phyloP scores from a whole-genome alignment of 2,113 vertebrate species.

The Triplophysa tibetana region DNA sequence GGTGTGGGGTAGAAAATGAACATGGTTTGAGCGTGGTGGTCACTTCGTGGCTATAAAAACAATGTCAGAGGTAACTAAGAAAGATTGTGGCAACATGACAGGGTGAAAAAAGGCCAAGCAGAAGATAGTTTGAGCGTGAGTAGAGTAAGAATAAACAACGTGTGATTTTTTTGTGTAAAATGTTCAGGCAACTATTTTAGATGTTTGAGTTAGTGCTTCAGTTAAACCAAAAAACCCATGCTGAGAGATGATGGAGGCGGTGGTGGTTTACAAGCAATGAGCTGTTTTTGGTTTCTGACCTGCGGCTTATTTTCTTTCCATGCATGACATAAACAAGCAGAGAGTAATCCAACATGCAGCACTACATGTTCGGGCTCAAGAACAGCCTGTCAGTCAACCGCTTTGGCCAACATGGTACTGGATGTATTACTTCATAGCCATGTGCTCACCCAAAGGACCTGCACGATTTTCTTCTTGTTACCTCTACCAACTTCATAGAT shows the following conservation, averaged over 20 bases:
- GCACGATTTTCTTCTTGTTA: background rate
- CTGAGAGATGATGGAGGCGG: background rate
- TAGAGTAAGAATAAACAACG: background rate
- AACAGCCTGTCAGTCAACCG: conserved; percentile 10
- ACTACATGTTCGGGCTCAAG: background rate
- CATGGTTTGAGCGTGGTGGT: conserved; percentile 63
- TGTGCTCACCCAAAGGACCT: background rate
- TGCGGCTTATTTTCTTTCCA: background rate
- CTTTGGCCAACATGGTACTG: background rate
- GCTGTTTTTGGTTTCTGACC: background rate
- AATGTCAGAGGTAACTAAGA: conserved; percentile 58
- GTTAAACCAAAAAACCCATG: conserved; percentile 33
- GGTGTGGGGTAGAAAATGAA: conserved; percentile 72
- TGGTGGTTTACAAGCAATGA: background rate
- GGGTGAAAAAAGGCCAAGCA: conserved; percentile 61
- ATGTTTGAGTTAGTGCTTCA: conserved; percentile 7
- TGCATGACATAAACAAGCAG: background rate
- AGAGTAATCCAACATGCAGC: conserved; percentile 36
- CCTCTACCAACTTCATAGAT: background rate
- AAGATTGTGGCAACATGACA: conserved; percentile 42
- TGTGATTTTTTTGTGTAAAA: background rate
- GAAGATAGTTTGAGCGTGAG: conserved; percentile 52
- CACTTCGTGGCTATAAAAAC: conserved; percentile 46
- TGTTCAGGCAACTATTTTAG: background rate
- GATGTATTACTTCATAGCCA: background rate